Conservation (phyloP, 2,888 invertebrate genomes). For the Dryadula phaetusa region DNA sequence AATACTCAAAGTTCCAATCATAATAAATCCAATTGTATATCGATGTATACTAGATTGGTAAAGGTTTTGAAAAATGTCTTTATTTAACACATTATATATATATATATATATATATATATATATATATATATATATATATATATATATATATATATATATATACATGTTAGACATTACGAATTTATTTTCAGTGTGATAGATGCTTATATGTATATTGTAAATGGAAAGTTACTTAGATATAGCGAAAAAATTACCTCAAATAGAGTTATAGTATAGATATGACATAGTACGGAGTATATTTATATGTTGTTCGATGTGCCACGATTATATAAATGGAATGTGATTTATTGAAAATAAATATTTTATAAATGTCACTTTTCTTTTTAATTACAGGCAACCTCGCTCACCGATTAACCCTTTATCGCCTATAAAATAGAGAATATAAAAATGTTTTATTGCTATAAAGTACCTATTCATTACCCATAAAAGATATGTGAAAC, state of each 20-base stretch:
- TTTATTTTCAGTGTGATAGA: slow-evolving; percentile 65
- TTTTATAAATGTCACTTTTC: slow-evolving; percentile 76
- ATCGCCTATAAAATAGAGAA: background rate
- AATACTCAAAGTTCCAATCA: slow-evolving; percentile 5
- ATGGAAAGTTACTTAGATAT: slow-evolving; percentile 43
- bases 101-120: no score
- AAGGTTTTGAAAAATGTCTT: slow-evolving; percentile 18
- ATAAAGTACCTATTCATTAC: background rate
- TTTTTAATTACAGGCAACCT: slow-evolving; percentile 34
- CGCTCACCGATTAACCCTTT: slow-evolving; percentile 4
- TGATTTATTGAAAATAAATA: slow-evolving; percentile 81
- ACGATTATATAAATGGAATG: slow-evolving; percentile 73
- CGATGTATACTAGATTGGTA: slow-evolving; percentile 17
- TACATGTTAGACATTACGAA: slow-evolving; percentile 51
- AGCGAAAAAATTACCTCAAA: slow-evolving; percentile 63
- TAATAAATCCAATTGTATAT: slow-evolving; percentile 16
- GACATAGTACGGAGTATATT: slow-evolving; percentile 63
- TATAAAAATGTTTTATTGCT: background rate
- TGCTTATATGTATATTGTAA: slow-evolving; percentile 37
- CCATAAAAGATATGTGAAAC: background rate
- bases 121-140: no score
- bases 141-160: no score
- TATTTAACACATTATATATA: slow-evolving; percentile 20
- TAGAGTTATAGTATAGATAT: slow-evolving; percentile 57
- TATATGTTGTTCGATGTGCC: slow-evolving; percentile 79